phyloP scores from a whole-genome alignment of 2,888 invertebrate species.

The Drosophila ochracea region DNA sequence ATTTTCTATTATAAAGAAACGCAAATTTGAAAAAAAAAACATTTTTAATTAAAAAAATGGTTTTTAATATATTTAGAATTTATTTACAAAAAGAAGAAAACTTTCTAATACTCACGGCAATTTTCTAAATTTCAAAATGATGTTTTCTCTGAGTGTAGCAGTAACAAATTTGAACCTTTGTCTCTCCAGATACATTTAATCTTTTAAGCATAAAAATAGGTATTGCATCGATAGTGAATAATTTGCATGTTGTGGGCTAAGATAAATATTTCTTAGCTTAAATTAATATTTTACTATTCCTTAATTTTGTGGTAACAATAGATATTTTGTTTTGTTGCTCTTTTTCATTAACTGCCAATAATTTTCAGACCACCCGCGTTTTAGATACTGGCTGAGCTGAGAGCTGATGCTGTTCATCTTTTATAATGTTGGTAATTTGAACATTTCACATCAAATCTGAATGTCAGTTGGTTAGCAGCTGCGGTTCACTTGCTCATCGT shows the following conservation, averaged over 20 bases:
- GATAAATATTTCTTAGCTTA: background rate
- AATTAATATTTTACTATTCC: background rate
- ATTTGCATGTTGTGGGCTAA: background rate
- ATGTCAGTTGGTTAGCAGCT: slow-evolving; percentile 78
- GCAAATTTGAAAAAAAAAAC: accelerated
- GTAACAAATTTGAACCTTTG: background rate
- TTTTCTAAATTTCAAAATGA: background rate
- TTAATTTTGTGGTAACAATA: background rate
- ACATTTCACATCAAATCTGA: slow-evolving; percentile 80
- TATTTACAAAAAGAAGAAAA: background rate
- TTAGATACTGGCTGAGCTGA: slow-evolving; percentile 21
- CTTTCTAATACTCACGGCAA: background rate
- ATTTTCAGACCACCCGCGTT: slow-evolving; percentile 19
- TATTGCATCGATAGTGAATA: background rate
- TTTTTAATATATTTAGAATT: background rate
- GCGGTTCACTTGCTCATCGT: slow-evolving; percentile 61
- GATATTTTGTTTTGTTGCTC: too few relatives aligned
- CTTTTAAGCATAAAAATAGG: background rate
- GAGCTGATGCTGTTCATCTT: slow-evolving; percentile 67
- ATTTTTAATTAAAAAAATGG: background rate
- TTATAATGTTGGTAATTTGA: slow-evolving; percentile 79
- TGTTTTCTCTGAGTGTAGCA: background rate
- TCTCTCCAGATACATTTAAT: background rate
- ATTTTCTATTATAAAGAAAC: background rate
- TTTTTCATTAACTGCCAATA: slow-evolving; percentile 7